Evolutionary conservation across 2,113 vertebrate species (phyloP).

Genomic region (Oceanites oceanicus): DNA sequence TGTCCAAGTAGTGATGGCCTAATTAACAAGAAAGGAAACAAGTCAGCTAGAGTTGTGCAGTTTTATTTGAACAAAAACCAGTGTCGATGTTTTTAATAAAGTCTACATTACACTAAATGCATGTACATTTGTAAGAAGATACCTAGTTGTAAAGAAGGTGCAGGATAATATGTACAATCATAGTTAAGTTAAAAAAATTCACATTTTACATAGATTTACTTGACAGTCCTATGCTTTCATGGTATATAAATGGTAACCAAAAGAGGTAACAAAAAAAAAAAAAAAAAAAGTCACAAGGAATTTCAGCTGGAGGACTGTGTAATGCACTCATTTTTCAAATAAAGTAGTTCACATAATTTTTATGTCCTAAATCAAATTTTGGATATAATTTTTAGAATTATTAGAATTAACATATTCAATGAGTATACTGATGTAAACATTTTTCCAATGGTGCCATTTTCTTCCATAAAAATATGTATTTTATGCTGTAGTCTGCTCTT

Average conservation of each 20-base stretch:
- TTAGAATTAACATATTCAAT: background rate
- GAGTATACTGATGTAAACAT: slow-evolving; percentile 25
- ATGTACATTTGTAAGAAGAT: slow-evolving; percentile 50
- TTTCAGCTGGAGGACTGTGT: background rate
- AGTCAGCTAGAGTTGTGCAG: background rate
- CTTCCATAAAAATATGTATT: slow-evolving; percentile 4
- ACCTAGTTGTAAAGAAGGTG: slow-evolving; percentile 44
- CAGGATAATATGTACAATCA: slow-evolving; percentile 54
- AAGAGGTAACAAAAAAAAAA: background rate
- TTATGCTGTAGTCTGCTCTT: slow-evolving; percentile 16
- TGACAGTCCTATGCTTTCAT: slow-evolving; percentile 31
- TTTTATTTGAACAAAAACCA: slow-evolving; percentile 65
- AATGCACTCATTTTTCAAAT: slow-evolving; percentile 4
- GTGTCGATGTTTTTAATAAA: slow-evolving; percentile 38
- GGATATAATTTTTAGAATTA: background rate
- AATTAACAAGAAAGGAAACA: background rate
- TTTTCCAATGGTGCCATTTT: background rate
- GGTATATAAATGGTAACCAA: slow-evolving; percentile 34
- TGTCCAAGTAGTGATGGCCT: background rate
- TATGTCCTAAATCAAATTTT: slow-evolving; percentile 12
- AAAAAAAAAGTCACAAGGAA: background rate
- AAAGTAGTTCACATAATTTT: background rate
- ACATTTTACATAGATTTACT: slow-evolving; percentile 66
- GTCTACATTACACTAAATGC: slow-evolving; percentile 45
- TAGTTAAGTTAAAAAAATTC: slow-evolving; percentile 64